Base-by-base conservation (phyloP, 2,888 invertebrate species). In the Trachelus stipa region DNA sequence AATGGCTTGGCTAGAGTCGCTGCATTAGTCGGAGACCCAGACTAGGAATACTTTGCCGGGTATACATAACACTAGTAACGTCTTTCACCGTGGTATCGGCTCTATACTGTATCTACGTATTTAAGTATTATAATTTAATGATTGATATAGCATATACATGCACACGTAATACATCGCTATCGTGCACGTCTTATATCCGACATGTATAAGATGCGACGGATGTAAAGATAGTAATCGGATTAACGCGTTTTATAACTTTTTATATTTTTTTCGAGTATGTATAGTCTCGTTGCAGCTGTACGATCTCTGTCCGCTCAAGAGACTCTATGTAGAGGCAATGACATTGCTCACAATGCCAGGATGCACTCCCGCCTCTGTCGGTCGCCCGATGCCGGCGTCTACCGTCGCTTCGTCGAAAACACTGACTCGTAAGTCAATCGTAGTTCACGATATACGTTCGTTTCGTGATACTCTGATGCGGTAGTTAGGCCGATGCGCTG, bases 331-430 rank as follows among this genome's bases (percentile, higher is more conserved):
- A 12, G 71, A 71, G 86, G 87, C 89, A 89, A 89, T 89, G 89
- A 89, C 89, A 89, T 89, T 89, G 89, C 88, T 86, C 87, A 68
- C 78, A 79, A 75, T 81, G 79, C 81, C 81, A 82, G 81, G 83
- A 82, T 82, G 80, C 80, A 74, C 75, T 79, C 73, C 78, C 77
- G 80, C 78, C 79, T 74, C 73, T 77, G 76, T 75, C 77, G 71
- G 68, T 40, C 56, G 37, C 69, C 68, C 33, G 71, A 71, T 34
- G 71, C 33, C 69, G 74, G 77, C 77, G 68, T 73, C 77, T 33
- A 33, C 34, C 71, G 31, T 71, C 71, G 71, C 71, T 15, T 71
- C 23, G 56, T 56, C 23, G 56, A 56, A 56, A 56, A 56, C 23
- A 23, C 23, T 56, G 9, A 9, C 56, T 23, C 40, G 40, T 23